Base-by-base conservation (phyloP, 1,140 invertebrate genomes). In the Caenorhabditis tropicalis region DNA sequence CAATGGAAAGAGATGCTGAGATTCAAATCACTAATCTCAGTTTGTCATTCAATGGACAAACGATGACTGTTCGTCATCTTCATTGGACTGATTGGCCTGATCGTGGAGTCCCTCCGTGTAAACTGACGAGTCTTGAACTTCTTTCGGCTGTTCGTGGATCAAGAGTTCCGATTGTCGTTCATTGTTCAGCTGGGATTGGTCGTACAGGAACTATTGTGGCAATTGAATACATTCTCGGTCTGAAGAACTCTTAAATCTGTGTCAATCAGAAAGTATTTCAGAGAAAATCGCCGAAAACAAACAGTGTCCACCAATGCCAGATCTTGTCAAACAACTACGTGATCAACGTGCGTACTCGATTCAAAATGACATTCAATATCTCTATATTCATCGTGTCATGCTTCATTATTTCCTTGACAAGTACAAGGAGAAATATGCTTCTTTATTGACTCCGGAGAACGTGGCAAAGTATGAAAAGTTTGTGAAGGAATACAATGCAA, bases 111-210 rank as follows among this genome's bases (percentile, higher is more conserved):
- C 82, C 83, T n/a, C 58, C 60, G 5, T 53, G 51, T 39, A 43
- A 60, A 27, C 31, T 83, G 31, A 83, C 85, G 10, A 16, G 56
- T 27, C 24, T 86, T 29, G 49, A 83, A 19, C 74, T 86, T 36
- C 43, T 86, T 1, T 81, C 74, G 6, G 46, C 43, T 19, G 70
- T 86, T 19, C 43, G 81, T 36, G 82, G 82, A 39, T 80, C 82
- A n/a, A 79, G 48, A 36, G 9, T 43, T 19, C 86, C 86, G 1
- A 81, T 85, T 27, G 79, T 86, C 33, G 81, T 86, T 31, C 86
- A 86, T 31, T 86, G 86, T 51, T 86, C 86, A 10, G 86, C 86
- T 29, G 86, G 86, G 31, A 86, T 86, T n/a, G 86, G 86, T 33
- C 85, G 82, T 12, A 84, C 79, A 7, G 74, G 84, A n/a, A 84